A percentile compares a stretch with the other conserved stretches of the same genome.
phyloP scores from a whole-genome alignment of 2,113 vertebrate species.

The Cyprinodon variegatus region DNA sequence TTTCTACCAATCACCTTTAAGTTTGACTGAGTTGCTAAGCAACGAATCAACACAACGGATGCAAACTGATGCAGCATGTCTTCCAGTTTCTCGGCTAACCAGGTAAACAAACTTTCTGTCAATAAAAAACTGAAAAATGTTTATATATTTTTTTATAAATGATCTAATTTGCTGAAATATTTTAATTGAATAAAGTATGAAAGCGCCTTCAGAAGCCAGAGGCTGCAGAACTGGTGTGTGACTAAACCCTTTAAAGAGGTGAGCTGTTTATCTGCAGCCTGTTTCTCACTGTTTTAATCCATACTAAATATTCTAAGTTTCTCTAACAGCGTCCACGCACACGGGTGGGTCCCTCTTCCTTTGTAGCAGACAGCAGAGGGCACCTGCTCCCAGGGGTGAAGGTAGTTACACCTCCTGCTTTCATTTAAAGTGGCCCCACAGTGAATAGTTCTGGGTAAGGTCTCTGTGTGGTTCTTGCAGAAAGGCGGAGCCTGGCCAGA shows the following conservation, averaged over 20 bases:
- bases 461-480: slow-evolving; percentile 38
- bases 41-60: slow-evolving; percentile 42
- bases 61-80: slow-evolving; percentile 48
- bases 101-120: slow-evolving; percentile 53
- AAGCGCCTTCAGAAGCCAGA: slow-evolving; percentile 66
- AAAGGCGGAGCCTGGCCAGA: slow-evolving; percentile 66
- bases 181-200: slow-evolving; percentile 64
- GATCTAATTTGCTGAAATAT: not conserved
- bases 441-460: not conserved
- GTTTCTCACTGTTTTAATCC: not conserved
- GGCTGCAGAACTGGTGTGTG: slow-evolving; percentile 77
- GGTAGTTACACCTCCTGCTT: slow-evolving; percentile 42
- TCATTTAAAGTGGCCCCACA: not conserved
- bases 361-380: slow-evolving; percentile 73
- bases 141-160: not conserved
- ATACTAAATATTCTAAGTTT: not conserved
- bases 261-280: not conserved
- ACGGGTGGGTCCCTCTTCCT: slow-evolving; percentile 61
- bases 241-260: slow-evolving; percentile 69
- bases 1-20: not conserved
- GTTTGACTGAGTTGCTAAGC: slow-evolving; percentile 59
- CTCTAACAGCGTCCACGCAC: slow-evolving; percentile 61
- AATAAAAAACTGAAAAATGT: not conserved
- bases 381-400: slow-evolving; percentile 75
- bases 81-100: slow-evolving; percentile 76